These are phyloP conservation scores for Lydus trimaculatus DNA, from an alignment of 2,888 invertebrate genomes.

Conservation along the genomic window DNA sequence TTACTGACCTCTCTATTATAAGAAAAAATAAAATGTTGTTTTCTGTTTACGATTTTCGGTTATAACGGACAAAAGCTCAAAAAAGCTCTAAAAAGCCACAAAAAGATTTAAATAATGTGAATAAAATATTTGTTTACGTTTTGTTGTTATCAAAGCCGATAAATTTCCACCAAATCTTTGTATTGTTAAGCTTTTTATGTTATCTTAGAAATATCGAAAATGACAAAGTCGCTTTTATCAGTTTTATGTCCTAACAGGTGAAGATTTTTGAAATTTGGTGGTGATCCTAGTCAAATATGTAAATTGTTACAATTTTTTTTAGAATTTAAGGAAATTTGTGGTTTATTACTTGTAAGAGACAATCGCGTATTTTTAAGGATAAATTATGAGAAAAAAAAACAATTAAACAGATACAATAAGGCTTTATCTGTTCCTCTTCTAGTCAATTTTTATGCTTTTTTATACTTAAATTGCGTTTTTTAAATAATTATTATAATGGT, in stretches of 20 bases:
- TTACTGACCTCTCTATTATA: not conserved
- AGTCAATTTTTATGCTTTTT: slow-evolving; percentile 53
- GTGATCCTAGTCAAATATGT: slow-evolving; percentile 2
- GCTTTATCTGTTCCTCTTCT: slow-evolving; percentile 54
- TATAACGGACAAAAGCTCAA: too few relatives aligned
- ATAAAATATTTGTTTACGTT: slow-evolving; percentile 10
- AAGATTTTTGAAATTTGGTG: not conserved
- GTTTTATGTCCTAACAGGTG: not conserved
- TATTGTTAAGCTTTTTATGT: not conserved
- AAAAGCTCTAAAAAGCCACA: not conserved
- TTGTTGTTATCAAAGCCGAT: not conserved
- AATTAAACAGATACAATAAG: slow-evolving; percentile 27
- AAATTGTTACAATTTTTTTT: not conserved
- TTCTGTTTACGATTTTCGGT: not conserved
- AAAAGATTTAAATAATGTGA: not conserved
- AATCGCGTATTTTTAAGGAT: slow-evolving; percentile 45
- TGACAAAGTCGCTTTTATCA: not conserved
- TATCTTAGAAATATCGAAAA: not conserved
- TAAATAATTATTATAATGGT: slow-evolving; percentile 27
- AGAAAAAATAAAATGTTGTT: not conserved
- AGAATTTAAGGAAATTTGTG: slow-evolving; percentile 14
- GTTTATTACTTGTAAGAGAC: slow-evolving; percentile 40
- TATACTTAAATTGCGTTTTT: slow-evolving; percentile 43
- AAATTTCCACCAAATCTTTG: not conserved
- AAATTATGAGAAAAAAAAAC: not conserved